Conservation (phyloP, 2,888 invertebrate genomes). For the Agapostemon virescens region DNA sequence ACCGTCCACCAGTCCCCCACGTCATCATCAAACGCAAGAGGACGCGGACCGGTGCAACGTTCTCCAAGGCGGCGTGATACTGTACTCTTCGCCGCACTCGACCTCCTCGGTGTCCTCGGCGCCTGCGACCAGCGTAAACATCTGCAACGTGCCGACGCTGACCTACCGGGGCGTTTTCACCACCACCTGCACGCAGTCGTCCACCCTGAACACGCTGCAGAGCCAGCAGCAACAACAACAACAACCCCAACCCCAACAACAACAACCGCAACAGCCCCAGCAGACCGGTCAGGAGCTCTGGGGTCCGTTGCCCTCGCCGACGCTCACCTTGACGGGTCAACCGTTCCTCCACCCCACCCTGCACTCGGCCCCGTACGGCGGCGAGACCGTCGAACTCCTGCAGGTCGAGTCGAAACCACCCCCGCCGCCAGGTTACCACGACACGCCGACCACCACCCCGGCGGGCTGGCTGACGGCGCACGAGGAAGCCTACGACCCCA, state of each 20-base stretch:
- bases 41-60: slow-evolving; percentile 77
- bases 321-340: slow-evolving; percentile 75
- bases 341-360: slow-evolving; percentile 78
- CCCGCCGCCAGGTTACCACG: slow-evolving; percentile 85
- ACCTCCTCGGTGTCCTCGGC: slow-evolving; percentile 69
- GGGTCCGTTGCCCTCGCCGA: slow-evolving; percentile 77
- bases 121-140: slow-evolving; percentile 79
- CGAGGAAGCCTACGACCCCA: slow-evolving; percentile 81
- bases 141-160: slow-evolving; percentile 79
- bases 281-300: slow-evolving; percentile 79
- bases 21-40: slow-evolving; percentile 75
- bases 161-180: slow-evolving; percentile 88
- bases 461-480: slow-evolving; percentile 80
- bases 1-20: slow-evolving; percentile 71
- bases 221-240: slow-evolving; percentile 83
- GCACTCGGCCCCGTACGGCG: slow-evolving; percentile 76
- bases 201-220: slow-evolving; percentile 84
- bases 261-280: slow-evolving; percentile 79
- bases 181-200: slow-evolving; percentile 85
- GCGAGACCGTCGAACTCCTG: slow-evolving; percentile 77
- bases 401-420: slow-evolving; percentile 81
- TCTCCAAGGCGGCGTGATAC: slow-evolving; percentile 77
- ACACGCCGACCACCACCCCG: slow-evolving; percentile 82
- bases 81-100: slow-evolving; percentile 76
- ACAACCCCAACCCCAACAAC: slow-evolving; percentile 81